Evolutionary conservation across 2,888 invertebrate species (phyloP), one percentile per base, ranked within the genome.

Genomic region (Caenorhabditis virilis): DNA sequence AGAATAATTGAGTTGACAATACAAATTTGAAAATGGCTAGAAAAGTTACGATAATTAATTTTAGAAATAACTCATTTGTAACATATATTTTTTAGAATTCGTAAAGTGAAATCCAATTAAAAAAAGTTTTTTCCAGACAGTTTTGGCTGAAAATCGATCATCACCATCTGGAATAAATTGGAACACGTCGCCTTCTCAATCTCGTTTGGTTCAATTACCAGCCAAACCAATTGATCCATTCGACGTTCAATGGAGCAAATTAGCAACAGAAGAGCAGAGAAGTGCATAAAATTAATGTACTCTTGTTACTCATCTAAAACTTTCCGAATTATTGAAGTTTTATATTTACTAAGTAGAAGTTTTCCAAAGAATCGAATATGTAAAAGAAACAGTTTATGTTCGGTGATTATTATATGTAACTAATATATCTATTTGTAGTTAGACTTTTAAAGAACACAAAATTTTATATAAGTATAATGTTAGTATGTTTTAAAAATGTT

Each of bases 161-260:
- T 50, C 63, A 13, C 56, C 63, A 25, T 35, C 69, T 26, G 41
- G 43, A 26, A 49, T 69, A 13, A 58, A 66, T 41, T 72, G 69
- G 69, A 63, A 69, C 33, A n/a, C 61, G 0, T 55, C 56, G 6
- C 66, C 66, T 5, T 55, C 49, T 13, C 58, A 52, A 1, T 20
- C 51, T 36, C 56, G 46, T 23, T 45, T 62, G 25, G 20, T 42
- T 5, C 43, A 45, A 11, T 49, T 47, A 33, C 43, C 54, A 5
- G 42, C 61, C 2, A 63, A 61, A 47, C 68, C 65, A 2, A 65
- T 59, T 0, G 81, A 81, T 48, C 81, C 81, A 11, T 81, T 81
- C 55, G 81, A 81, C 59, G 72, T 81, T 13, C 70, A 78, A 47
- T 81, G 81, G 81, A 77, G 77, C 46, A 20, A 48, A 22, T 30